Evolutionary conservation across 2,113 vertebrate species (phyloP).

Genomic region (Poeciliopsis retropinna): DNA sequence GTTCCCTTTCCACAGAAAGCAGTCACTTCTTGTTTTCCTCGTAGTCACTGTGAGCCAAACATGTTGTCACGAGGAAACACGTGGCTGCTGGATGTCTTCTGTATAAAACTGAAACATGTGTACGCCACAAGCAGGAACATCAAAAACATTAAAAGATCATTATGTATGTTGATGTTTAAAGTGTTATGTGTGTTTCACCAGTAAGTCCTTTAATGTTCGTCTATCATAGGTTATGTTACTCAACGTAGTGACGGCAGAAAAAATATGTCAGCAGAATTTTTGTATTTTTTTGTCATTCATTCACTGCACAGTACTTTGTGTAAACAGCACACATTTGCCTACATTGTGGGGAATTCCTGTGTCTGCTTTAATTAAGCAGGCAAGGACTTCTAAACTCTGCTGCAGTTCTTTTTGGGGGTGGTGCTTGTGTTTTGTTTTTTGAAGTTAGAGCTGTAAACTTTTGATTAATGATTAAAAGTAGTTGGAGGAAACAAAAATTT

Average conservation of each 20-base stretch:
- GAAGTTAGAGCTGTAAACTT: not conserved
- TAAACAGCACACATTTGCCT: constrained; percentile 29
- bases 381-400: constrained; percentile 11
- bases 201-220: not conserved
- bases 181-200: not conserved
- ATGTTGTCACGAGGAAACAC: constrained; percentile 35
- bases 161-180: not conserved
- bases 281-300: constrained; percentile 1
- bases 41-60: constrained; percentile 5
- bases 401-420: not conserved
- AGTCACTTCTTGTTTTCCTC: constrained; percentile 54
- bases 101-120: constrained; percentile 5
- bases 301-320: constrained; percentile 11
- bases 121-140: not conserved
- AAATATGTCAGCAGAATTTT: not conserved
- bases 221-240: not conserved
- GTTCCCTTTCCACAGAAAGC: constrained; percentile 54
- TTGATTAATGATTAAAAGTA: not conserved
- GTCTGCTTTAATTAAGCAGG: not conserved
- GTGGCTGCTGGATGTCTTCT: not conserved
- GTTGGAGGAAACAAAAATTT: not conserved
- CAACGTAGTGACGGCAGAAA: not conserved
- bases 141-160: not conserved
- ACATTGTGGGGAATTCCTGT: constrained; percentile 40
- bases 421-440: not conserved